Percentiles rank a stretch among this genome's conserved stretches.
These are phyloP conservation scores for Parnassius smintheus DNA, from an alignment of 2,888 invertebrate genomes.

Conservation along the genomic window DNA sequence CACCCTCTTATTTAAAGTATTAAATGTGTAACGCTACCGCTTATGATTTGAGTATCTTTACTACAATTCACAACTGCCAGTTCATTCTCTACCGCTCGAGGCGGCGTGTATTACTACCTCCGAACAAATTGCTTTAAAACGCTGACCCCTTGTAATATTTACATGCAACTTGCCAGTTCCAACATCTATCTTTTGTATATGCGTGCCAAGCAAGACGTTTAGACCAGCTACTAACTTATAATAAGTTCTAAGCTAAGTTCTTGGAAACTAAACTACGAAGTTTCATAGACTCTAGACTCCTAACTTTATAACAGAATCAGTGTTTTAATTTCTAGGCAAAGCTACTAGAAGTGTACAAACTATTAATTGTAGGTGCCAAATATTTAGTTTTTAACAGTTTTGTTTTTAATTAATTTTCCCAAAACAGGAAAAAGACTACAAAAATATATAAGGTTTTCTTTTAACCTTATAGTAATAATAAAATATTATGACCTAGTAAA, in stretches of 20 bases:
- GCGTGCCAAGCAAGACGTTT: constrained; percentile 21
- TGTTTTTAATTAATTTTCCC: no score
- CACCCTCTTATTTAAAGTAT: no score
- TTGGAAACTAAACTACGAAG: constrained; percentile 19
- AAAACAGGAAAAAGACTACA: no score
- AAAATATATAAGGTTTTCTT: no score
- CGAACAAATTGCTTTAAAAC: constrained; percentile 28
- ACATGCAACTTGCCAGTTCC: constrained; percentile 24
- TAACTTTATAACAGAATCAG: constrained; percentile 5
- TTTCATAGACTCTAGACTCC: constrained; percentile 14
- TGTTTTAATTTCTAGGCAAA: constrained; percentile 10
- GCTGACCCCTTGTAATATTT: constrained; percentile 28
- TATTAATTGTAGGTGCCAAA: no score
- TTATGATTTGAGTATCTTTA: constrained; percentile 1
- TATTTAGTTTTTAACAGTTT: no score
- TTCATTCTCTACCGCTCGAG: constrained; percentile 18
- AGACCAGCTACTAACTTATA: constrained; percentile 23
- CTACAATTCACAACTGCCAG: constrained; percentile 24
- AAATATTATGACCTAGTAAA: no score
- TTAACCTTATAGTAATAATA: no score
- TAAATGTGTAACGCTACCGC: constrained; percentile 11
- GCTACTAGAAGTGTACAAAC: no score
- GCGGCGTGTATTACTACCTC: constrained; percentile 25
- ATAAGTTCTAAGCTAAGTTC: constrained; percentile 25
- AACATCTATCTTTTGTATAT: constrained; percentile 24